A percentile compares a stretch with the other conserved stretches of the same genome.
phyloP scores from a whole-genome alignment of 1,140 invertebrate species.

The Solenopsis fugax region DNA sequence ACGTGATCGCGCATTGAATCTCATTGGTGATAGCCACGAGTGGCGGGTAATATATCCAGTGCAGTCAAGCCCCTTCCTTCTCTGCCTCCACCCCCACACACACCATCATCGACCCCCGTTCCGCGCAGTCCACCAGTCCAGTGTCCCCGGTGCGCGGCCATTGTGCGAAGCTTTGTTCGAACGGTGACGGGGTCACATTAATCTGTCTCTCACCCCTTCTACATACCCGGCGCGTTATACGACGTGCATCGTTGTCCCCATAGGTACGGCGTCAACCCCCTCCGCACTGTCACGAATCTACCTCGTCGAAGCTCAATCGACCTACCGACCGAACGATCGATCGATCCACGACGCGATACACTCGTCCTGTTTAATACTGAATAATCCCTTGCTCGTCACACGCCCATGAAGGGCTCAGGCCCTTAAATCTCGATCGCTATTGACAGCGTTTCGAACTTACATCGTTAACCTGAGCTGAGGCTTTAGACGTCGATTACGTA shows the following conservation, averaged over 20 bases:
- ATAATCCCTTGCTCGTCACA: slow-evolving; percentile 59
- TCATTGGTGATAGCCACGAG: slow-evolving; percentile 84
- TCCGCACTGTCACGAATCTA: slow-evolving; percentile 31
- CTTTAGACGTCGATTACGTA: slow-evolving; percentile 65
- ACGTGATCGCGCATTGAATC: slow-evolving; percentile 84
- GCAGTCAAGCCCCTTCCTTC: slow-evolving; percentile 78
- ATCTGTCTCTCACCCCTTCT: slow-evolving; percentile 84
- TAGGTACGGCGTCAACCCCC: slow-evolving; percentile 65
- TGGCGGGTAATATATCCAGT: slow-evolving; percentile 83
- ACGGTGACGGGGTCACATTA: slow-evolving; percentile 85
- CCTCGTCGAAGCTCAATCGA: slow-evolving; percentile 72
- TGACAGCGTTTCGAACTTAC: slow-evolving; percentile 63
- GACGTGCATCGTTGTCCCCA: slow-evolving; percentile 74
- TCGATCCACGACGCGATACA: slow-evolving; percentile 56
- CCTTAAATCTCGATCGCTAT: slow-evolving; percentile 69
- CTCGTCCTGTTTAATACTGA: slow-evolving; percentile 39
- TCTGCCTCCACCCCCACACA: slow-evolving; percentile 71
- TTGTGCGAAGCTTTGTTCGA: slow-evolving; percentile 86
- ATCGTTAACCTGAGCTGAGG: slow-evolving; percentile 52
- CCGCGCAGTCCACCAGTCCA: slow-evolving; percentile 73
- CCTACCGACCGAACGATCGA: slow-evolving; percentile 66
- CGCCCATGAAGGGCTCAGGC: slow-evolving; percentile 18
- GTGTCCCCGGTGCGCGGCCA: slow-evolving; percentile 83
- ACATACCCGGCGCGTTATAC: slow-evolving; percentile 79
- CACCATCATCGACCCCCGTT: slow-evolving; percentile 72